Percentiles rank a stretch among this genome's conserved stretches.
Conservation (phyloP, 2,888 invertebrate species). For the Drosophila neoperkinsi region DNA sequence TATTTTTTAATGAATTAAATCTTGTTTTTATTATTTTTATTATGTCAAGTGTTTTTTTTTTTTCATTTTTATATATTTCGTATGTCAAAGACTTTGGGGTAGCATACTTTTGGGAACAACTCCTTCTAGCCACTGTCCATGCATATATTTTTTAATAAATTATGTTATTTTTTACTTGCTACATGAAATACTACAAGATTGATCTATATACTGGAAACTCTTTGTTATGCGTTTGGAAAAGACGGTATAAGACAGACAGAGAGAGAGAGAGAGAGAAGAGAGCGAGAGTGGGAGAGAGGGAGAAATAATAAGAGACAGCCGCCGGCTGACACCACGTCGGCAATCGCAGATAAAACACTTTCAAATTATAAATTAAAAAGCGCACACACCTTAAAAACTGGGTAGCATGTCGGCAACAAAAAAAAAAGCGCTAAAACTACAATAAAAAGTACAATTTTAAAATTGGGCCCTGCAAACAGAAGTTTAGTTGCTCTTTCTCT, state of each 20-base stretch:
- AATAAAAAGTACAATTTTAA: constrained; percentile 6
- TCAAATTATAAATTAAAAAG: constrained; percentile 41
- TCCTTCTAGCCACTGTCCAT: background rate
- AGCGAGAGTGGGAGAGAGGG: background rate
- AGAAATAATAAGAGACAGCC: background rate
- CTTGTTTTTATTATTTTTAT: background rate
- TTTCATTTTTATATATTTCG: background rate
- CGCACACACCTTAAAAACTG: constrained; percentile 55
- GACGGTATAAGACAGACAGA: background rate
- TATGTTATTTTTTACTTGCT: background rate
- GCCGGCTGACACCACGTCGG: constrained; percentile 8
- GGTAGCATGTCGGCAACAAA: constrained; percentile 16
- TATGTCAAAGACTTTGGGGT: constrained; percentile 14
- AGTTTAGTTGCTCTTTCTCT: constrained; percentile 10
- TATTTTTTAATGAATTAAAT: background rate
- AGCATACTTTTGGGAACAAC: constrained; percentile 45
- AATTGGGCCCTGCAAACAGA: background rate
- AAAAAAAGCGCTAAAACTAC: constrained; percentile 19
- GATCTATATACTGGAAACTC: background rate
- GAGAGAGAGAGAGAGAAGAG: background rate
- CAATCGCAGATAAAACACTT: constrained; percentile 43
- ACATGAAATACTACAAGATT: background rate
- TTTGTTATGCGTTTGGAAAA: background rate
- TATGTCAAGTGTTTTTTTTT: background rate
- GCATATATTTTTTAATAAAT: too few species aligned